Evolutionary conservation across 1,140 invertebrate genomes (phyloP).

Genomic region (Homarus americanus): DNA sequence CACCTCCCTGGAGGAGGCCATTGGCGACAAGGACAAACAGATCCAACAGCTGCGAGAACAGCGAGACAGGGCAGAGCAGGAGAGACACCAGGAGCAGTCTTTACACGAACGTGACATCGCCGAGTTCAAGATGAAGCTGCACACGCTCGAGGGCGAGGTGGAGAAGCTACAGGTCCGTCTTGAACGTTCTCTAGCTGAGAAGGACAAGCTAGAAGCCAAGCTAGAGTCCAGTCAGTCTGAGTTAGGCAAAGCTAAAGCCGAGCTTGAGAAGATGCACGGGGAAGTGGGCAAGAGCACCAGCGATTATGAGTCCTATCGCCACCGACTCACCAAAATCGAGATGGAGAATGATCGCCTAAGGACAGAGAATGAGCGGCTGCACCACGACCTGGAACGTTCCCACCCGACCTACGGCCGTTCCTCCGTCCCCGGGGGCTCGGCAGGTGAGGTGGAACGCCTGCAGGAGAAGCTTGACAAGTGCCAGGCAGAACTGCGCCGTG

Average conservation of each 20-base stretch:
- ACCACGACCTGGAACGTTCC: constrained; percentile 90
- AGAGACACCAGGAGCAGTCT: constrained; percentile 95
- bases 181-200: constrained; percentile 91
- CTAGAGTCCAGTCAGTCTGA: constrained; percentile 95
- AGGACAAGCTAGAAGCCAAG: constrained; percentile 93
- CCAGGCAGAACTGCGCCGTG: constrained; percentile 89
- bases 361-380: constrained; percentile 81
- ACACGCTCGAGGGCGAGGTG: constrained; percentile 81
- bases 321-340: constrained; percentile 89
- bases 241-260: constrained; percentile 94
- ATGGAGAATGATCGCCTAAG: constrained; percentile 90
- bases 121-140: constrained; percentile 94
- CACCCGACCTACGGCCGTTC: constrained; percentile 78
- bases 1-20: constrained; percentile 95
- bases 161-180: constrained; percentile 92
- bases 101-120: constrained; percentile 95
- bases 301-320: constrained; percentile 93
- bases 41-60: constrained; percentile 94
- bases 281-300: constrained; percentile 92
- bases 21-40: constrained; percentile 97
- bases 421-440: neutral
- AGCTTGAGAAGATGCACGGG: constrained; percentile 92
- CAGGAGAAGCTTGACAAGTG: constrained; percentile 93
- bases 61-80: constrained; percentile 96
- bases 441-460: constrained; percentile 86